These are phyloP conservation scores for Parasteatoda tepidariorum DNA, from an alignment of 1,140 invertebrate species.

Conservation along the genomic window DNA sequence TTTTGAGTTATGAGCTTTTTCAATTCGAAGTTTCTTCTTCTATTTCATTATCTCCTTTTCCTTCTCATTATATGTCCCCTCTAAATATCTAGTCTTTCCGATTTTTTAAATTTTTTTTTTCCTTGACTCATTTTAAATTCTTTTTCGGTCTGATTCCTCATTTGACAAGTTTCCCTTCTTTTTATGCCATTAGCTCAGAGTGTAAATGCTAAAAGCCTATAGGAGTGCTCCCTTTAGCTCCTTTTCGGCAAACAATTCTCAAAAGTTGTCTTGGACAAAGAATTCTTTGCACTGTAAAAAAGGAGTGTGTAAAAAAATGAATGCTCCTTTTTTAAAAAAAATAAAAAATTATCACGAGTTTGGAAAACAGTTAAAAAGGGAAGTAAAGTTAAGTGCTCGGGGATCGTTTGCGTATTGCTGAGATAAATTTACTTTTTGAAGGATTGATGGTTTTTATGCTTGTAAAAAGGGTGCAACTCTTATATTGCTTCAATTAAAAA, in stretches of 20 bases:
- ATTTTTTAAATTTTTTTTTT: constrained; percentile 1
- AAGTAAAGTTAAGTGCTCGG: not conserved
- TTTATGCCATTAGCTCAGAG: constrained; percentile 33
- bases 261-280: not conserved
- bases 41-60: not conserved
- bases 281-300: not conserved
- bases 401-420: not conserved
- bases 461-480: not conserved
- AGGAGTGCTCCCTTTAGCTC: constrained; percentile 13
- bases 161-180: not conserved
- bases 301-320: not conserved
- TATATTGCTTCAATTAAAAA: too few species aligned
- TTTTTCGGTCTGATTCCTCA: constrained; percentile 38
- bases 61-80: not conserved
- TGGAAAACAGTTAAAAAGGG: not conserved
- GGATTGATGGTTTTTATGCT: not conserved
- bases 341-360: constrained; percentile 29
- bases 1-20: not conserved
- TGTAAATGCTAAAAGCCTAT: constrained; percentile 59
- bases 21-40: not conserved
- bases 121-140: constrained; percentile 28
- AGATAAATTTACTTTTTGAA: not conserved
- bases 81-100: not conserved
- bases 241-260: constrained; percentile 44
- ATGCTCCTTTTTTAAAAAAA: not conserved